Evolutionary conservation across 2,888 invertebrate species (phyloP), one percentile per base, ranked within the genome.

Genomic region (Plutella xylostella): DNA sequence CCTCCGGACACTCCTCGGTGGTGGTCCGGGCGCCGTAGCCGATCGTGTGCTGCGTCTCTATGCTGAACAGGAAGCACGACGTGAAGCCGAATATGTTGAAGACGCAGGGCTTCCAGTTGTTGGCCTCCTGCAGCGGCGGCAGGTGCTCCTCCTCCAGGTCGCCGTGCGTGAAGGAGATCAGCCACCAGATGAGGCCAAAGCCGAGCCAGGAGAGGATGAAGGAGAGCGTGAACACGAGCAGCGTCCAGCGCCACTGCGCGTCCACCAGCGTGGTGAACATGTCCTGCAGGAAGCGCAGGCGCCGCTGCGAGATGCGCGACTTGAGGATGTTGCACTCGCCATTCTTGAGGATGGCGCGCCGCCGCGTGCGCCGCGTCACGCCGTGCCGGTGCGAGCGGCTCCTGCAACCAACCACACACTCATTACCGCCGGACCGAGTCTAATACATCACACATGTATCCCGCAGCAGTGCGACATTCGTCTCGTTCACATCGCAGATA

Each of bases 321-420:
- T 96, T 96, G 55, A 94, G 89, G 48, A 97, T 93, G 77, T 98
- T 98, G 82, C 96, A 96, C 65, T 97, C 96, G 40, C 98, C 98
- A 84, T 95, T 97, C 78, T 98, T 98, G 65, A 94, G 89, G 45
- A 98, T 92, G 1, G 97, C 94, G 21, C 98, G 87, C 51, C 92
- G 86, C 35, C 93, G 89, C 43, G 92, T 86, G 63, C 92, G 89
- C 41, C 92, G 85, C 57, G 87, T 85, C 52, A 86, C 87, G 14
- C 90, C 90, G 46, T 89, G 87, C 54, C 91, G 86, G 63, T 88
- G 89, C 56, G 86, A 86, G 56, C 90, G 88, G 66, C 87, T 90
- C 85, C 91, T 90, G 82, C 80, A 84, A 65, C 57, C 74, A 72
- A 66, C 34, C 12, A 19, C 12, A 30, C 35, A 34, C 11, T 21